A percentile compares a stretch with the other conserved stretches of the same genome.
These are phyloP conservation scores for Ursus arctos DNA, from an alignment of 2,113 vertebrate species.

Conservation along the genomic window DNA sequence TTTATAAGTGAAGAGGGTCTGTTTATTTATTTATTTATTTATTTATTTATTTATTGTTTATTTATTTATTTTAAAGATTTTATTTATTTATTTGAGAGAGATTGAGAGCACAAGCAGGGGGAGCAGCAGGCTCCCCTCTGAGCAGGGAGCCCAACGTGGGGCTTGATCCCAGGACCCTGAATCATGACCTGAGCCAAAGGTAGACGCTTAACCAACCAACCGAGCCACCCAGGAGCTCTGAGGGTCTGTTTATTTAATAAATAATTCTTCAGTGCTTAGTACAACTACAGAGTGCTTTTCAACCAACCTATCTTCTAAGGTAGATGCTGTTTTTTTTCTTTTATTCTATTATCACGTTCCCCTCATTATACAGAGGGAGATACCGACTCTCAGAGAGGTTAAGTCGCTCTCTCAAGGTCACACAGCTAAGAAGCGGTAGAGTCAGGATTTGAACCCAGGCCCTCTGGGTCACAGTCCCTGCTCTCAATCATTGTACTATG, in stretches of 20 bases:
- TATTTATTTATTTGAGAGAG: no score
- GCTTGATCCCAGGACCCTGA: no score
- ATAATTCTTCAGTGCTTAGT: background rate
- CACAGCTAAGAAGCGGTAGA: background rate
- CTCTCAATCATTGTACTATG: background rate
- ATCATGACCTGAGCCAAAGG: no score
- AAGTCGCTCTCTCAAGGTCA: conserved; percentile 12
- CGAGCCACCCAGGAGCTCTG: no score
- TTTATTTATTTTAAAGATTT: no score
- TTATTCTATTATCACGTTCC: background rate
- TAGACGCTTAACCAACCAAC: no score
- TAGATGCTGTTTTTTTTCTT: background rate
- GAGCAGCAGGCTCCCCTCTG: no score
- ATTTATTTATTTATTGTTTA: no score
- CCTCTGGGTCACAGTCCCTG: background rate
- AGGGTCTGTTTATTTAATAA: background rate
- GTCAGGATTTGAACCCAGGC: background rate
- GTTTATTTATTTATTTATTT: no score
- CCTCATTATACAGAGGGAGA: background rate
- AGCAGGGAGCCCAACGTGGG: no score
- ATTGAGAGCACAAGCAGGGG: no score
- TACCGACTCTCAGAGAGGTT: background rate
- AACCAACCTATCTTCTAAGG: background rate
- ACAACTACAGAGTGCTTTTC: background rate
- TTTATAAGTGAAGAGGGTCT: no score